phyloP scores from a whole-genome alignment of 2,888 invertebrate genomes.

The Ormia ochracea region DNA sequence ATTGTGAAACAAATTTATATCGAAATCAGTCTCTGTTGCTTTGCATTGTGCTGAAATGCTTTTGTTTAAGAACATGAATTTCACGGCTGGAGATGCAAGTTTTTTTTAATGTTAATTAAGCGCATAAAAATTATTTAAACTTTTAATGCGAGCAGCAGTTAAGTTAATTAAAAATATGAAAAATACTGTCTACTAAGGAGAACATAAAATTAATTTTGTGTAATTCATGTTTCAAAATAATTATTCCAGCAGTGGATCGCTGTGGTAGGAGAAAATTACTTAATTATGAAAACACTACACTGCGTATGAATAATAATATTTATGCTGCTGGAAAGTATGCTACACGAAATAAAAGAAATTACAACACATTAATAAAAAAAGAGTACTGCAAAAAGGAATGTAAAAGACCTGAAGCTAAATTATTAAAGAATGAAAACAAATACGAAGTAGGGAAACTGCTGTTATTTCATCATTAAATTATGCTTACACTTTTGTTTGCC shows the following conservation, averaged over 20 bases:
- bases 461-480: neutral
- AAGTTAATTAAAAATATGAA: constrained; percentile 27
- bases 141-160: neutral
- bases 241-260: neutral
- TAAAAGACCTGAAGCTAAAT: neutral
- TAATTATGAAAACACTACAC: neutral
- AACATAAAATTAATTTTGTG: neutral
- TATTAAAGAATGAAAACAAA: neutral
- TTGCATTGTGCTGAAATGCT: too few relatives aligned
- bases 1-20: too few relatives aligned
- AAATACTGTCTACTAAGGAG: too few relatives aligned
- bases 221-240: neutral
- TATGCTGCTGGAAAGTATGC: constrained; percentile 22
- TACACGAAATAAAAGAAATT: constrained; percentile 27
- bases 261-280: neutral
- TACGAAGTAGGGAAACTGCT: neutral
- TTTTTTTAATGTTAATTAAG: neutral
- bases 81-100: too few relatives aligned
- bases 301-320: constrained; percentile 29
- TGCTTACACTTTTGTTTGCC: neutral
- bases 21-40: too few relatives aligned
- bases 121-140: too few relatives aligned
- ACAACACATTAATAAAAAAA: constrained; percentile 27
- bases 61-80: too few relatives aligned
- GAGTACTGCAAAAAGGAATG: neutral